Evolutionary conservation across 2,888 invertebrate species (phyloP).

Genomic region (Acleris emargana): DNA sequence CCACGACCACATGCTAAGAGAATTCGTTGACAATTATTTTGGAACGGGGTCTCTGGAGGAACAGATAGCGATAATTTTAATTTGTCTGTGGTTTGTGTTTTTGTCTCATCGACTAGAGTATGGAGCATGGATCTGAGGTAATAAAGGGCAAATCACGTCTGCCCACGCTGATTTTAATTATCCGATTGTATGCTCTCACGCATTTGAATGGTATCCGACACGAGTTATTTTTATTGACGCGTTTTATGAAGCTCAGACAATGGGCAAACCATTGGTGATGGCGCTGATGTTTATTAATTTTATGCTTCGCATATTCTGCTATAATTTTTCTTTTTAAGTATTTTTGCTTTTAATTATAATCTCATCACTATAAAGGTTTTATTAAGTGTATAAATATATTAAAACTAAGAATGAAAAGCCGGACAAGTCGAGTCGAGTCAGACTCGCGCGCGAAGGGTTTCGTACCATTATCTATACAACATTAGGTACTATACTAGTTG

Average conservation of each 20-base stretch:
- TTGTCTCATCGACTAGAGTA: conserved; percentile 45
- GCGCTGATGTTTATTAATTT: neutral
- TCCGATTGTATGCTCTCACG: conserved; percentile 61
- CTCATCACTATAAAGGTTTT: too few relatives aligned
- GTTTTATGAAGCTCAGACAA: conserved; percentile 14
- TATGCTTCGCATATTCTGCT: too few relatives aligned
- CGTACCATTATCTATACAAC: too few relatives aligned
- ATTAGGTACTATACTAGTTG: too few relatives aligned
- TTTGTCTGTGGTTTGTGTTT: conserved; percentile 50
- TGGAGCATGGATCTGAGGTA: conserved; percentile 36
- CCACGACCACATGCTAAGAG: conserved; percentile 26
- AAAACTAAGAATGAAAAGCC: neutral
- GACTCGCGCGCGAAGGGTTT: too few relatives aligned
- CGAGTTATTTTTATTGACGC: conserved; percentile 33
- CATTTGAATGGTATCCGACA: conserved; percentile 53
- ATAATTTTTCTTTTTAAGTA: too few relatives aligned
- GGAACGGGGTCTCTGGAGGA: neutral
- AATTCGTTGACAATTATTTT: conserved; percentile 2
- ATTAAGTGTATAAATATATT: neutral
- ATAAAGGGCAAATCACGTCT: conserved; percentile 48
- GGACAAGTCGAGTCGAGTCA: too few relatives aligned
- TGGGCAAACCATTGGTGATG: neutral
- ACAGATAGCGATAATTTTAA: conserved; percentile 27
- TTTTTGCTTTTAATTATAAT: too few relatives aligned
- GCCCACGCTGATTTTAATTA: conserved; percentile 66